Evolutionary conservation across 2,797 vertebrate genomes (phyloP).

Genomic region (Cyclura pinguis): DNA sequence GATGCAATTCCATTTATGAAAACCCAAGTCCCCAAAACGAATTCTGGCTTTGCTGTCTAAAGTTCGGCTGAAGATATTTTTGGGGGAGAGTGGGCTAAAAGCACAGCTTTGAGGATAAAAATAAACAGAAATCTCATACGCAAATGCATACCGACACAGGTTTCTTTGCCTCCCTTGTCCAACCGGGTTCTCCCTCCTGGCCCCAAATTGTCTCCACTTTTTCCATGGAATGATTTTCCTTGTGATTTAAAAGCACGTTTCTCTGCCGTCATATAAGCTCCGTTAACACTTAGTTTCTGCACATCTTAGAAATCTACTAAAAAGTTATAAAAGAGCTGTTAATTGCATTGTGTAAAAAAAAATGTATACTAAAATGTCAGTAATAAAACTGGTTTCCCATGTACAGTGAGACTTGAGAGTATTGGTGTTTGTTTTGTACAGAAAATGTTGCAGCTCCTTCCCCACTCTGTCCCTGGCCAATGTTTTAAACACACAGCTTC

Average conservation of each 20-base stretch:
- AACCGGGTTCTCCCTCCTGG: too few relatives aligned
- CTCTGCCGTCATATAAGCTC: constrained; percentile 71
- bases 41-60: background rate
- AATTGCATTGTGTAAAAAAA: constrained; percentile 69
- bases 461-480: background rate
- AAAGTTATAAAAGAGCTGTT: constrained; percentile 69
- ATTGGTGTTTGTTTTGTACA: background rate
- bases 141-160: background rate
- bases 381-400: constrained; percentile 73
- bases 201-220: constrained; percentile 42
- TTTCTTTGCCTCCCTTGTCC: background rate
- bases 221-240: constrained; percentile 57
- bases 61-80: too few relatives aligned
- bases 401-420: constrained; percentile 21
- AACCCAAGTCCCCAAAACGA: too few relatives aligned
- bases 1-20: too few relatives aligned
- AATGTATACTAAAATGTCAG: constrained; percentile 70
- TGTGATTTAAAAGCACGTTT: constrained; percentile 58
- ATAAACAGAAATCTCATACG: constrained; percentile 56
- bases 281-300: constrained; percentile 71
- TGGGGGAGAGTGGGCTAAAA: too few relatives aligned
- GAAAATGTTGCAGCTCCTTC: background rate
- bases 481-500: too few relatives aligned
- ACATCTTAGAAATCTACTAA: constrained; percentile 69
- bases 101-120: constrained; percentile 6